phyloP scores from a whole-genome alignment of 2,888 invertebrate genomes.

The Antheraea assamensis region DNA sequence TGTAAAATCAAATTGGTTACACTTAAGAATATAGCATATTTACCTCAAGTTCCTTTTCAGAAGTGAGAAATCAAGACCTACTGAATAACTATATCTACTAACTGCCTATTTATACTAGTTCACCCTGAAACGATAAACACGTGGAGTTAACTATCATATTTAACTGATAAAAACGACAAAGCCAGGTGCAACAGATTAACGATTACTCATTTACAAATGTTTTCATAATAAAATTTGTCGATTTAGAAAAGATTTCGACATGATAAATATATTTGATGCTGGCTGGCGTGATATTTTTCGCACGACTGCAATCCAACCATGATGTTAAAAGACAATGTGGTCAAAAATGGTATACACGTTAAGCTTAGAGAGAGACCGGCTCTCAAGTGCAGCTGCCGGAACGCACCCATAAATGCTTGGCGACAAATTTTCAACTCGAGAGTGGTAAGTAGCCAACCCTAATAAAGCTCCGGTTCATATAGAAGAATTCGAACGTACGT shows the following conservation, averaged over 20 bases:
- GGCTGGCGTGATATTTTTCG: too few relatives aligned
- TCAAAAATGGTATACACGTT: too few relatives aligned
- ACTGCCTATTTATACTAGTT: neutral
- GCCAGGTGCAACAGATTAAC: slow-evolving; percentile 2
- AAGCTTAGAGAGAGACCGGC: too few relatives aligned
- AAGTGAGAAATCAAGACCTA: neutral
- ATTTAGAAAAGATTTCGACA: neutral
- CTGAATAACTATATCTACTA: neutral
- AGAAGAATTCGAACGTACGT: too few relatives aligned
- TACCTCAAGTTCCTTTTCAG: neutral
- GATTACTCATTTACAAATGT: neutral
- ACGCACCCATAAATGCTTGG: too few relatives aligned
- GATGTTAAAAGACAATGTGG: too few relatives aligned
- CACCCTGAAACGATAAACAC: neutral
- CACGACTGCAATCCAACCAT: too few relatives aligned
- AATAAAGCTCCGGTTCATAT: too few relatives aligned
- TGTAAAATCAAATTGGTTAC: neutral
- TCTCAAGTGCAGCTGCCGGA: too few relatives aligned
- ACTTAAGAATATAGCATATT: neutral
- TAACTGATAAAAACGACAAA: neutral
- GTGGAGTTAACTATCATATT: neutral
- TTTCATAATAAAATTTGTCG: neutral
- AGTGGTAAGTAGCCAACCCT: too few relatives aligned
- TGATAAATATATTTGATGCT: too few relatives aligned
- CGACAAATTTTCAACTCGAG: too few relatives aligned